phyloP scores from a whole-genome alignment of 2,888 invertebrate species.

The Chydorus sphaericus region DNA sequence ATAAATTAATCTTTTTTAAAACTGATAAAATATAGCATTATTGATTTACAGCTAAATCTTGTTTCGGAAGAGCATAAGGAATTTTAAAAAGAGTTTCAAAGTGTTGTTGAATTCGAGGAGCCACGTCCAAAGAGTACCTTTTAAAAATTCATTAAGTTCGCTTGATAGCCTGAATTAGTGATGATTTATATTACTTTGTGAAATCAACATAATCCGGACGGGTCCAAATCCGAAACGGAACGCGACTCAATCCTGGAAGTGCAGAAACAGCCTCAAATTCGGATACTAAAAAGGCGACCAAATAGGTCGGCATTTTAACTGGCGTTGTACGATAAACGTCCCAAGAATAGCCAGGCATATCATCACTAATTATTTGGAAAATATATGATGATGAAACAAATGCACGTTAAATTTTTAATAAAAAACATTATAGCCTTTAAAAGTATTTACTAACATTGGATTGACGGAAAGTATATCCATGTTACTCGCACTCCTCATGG shows the following conservation, averaged over 20 bases:
- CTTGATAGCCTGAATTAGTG: too few relatives aligned
- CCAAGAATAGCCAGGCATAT: conserved; percentile 4
- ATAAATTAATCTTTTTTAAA: not conserved
- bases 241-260: conserved; percentile 19
- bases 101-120: conserved; percentile 32
- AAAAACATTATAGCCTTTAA: not conserved
- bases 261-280: conserved; percentile 28
- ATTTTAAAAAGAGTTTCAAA: conserved; percentile 17
- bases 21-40: not conserved
- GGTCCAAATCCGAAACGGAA: conserved; percentile 1
- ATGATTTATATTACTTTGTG: not conserved
- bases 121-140: conserved; percentile 37
- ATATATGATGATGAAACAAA: not conserved
- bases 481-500: conserved; percentile 19
- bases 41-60: conserved; percentile 15
- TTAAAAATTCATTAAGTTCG: too few relatives aligned
- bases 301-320: conserved; percentile 45
- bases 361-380: not conserved
- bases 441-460: not conserved
- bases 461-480: not conserved
- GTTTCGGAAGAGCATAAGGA: conserved; percentile 17
- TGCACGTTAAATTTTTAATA: not conserved
- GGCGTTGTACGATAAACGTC: conserved; percentile 20
- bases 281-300: conserved; percentile 35
- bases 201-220: not conserved